Base-by-base conservation (phyloP, 2,888 invertebrate genomes). In the Subacronicta megacephala region DNA sequence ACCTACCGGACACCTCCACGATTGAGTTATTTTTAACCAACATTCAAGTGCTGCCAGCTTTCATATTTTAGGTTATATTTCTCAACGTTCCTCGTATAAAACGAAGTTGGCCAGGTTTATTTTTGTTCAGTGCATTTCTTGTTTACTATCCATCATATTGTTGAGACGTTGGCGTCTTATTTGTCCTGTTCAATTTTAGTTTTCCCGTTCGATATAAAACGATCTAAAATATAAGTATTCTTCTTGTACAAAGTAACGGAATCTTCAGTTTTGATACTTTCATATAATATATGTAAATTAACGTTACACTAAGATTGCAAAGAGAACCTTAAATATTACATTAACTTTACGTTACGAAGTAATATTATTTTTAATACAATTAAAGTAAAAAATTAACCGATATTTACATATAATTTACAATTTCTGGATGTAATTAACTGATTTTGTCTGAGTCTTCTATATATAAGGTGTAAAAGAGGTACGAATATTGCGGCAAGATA, bases 61-160 rank as follows among this genome's bases (percentile, higher is more conserved):
- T 79, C 78, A 77, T 78, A 81, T 78, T 80, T 81, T 71, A 80
- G 75, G 68, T 80, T 85, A 82, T 80, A 84, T 85, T 88, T 84
- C 81, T 71, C 80, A 81, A 75, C 80, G 77, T 78, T 82, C 66
- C 78, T 72, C 67, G 73, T 81, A 82, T 84, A 84, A 82, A 81
- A 82, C 68, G 73, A 82, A 83, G 83, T 82, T 83, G 72, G 81
- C 78, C 74, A 73, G 83, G 85, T 90, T 87, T 90, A 89, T 92
- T 91, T 90, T 83, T 75, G 88, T 86, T 85, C 82, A 77, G 78
- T 82, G 82, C 86, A 84, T 80, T 89, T 85, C 87, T 87, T 89
- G 85, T 90, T 89, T 87, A 84, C 87, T 83, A 87, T 89, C 87
- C 85, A 88, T 88, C 88, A 89, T 88, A 88, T 85, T 86, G 86